These are phyloP conservation scores for Pangasius larnaudii DNA, from an alignment of 2,797 vertebrate genomes.

Conservation along the genomic window DNA sequence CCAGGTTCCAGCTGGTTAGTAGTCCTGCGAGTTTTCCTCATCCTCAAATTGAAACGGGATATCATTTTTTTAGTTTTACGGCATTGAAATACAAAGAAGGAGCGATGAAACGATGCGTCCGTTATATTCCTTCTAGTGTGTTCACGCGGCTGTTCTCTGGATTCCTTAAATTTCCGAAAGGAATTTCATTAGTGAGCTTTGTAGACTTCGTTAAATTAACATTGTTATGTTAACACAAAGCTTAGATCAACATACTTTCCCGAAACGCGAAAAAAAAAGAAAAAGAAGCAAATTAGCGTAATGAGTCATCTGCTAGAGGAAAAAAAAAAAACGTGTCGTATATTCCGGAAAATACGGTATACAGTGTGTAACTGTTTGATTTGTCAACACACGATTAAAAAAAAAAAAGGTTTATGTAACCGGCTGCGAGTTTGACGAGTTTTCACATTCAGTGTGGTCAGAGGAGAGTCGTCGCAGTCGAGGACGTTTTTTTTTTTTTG, in stretches of 20 bases:
- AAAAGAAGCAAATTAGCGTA: background rate
- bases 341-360: constrained; percentile 14
- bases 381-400: constrained; percentile 86
- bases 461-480: constrained; percentile 72
- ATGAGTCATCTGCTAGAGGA: background rate
- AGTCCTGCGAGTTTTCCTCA: background rate
- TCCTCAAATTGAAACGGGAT: background rate
- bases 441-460: constrained; percentile 98
- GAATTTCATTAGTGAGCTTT: background rate
- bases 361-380: constrained; percentile 77
- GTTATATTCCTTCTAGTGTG: background rate
- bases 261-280: background rate
- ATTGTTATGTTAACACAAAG: background rate
- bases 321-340: no score
- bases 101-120: no score
- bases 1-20: background rate
- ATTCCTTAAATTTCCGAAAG: background rate
- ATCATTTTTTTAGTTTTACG: background rate
- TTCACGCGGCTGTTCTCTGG: background rate
- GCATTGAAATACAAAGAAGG: background rate
- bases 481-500: constrained; percentile 65
- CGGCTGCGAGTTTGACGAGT: constrained; percentile 73
- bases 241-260: background rate
- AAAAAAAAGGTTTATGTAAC: constrained; percentile 77
- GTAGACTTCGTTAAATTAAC: background rate